Evolutionary conservation across 2,888 invertebrate genomes (phyloP).

Genomic region (Ectemnius cavifrons): DNA sequence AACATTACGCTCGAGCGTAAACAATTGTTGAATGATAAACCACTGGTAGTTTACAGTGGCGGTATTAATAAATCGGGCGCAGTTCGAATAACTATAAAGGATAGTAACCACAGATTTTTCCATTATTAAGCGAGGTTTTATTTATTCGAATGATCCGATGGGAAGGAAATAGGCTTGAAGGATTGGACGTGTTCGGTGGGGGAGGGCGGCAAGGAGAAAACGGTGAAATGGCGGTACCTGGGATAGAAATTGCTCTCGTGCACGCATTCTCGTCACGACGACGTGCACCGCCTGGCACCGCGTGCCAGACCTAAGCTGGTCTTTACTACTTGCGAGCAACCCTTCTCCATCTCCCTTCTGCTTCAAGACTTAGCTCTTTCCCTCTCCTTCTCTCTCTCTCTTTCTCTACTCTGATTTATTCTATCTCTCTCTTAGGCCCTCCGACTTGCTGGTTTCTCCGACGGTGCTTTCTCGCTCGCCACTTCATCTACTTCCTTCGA

Average conservation of each 20-base stretch:
- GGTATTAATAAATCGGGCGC: too few species aligned
- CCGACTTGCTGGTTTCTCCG: too few species aligned
- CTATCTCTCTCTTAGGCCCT: not conserved
- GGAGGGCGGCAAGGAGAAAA: slow-evolving; percentile 46
- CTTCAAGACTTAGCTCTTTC: too few species aligned
- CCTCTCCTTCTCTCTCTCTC: not conserved
- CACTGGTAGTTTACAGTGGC: not conserved
- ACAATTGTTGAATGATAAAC: slow-evolving; percentile 50
- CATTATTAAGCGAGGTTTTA: too few species aligned
- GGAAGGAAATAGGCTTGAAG: too few species aligned
- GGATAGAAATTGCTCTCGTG: slow-evolving; percentile 60
- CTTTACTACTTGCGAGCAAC: slow-evolving; percentile 64
- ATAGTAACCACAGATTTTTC: too few species aligned
- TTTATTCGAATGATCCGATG: too few species aligned
- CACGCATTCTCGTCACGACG: slow-evolving; percentile 69
- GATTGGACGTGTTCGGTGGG: too few species aligned
- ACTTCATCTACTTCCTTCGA: slow-evolving; percentile 19
- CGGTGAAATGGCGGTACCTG: slow-evolving; percentile 56
- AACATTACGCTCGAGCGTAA: slow-evolving; percentile 1
- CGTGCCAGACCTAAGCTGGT: slow-evolving; percentile 63
- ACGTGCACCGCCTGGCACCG: slow-evolving; percentile 68
- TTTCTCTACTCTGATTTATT: not conserved
- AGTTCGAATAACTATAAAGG: too few species aligned
- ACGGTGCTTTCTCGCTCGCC: slow-evolving; percentile 2
- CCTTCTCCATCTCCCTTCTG: slow-evolving; percentile 3